phyloP scores from a whole-genome alignment of 2,113 vertebrate genomes.

The Apteryx owenii region DNA sequence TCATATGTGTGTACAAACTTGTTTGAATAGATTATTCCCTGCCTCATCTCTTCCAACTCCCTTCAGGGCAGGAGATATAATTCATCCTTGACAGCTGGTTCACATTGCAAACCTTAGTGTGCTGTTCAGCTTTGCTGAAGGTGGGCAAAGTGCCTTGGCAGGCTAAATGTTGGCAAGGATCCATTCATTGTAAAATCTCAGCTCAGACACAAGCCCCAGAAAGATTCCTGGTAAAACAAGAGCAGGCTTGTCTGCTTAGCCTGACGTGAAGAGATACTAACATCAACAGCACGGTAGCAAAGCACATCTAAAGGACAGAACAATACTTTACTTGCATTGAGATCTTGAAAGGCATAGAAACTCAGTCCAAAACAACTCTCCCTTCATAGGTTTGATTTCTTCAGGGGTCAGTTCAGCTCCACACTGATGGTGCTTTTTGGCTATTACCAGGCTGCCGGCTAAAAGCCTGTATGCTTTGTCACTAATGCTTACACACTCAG shows the following conservation, averaged over 20 bases:
- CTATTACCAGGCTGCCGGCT: background rate
- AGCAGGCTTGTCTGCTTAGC: background rate
- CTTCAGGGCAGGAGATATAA: conserved; percentile 33
- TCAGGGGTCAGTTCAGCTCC: background rate
- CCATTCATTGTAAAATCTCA: background rate
- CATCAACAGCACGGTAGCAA: background rate
- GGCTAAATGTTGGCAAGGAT: background rate
- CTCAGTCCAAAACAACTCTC: background rate
- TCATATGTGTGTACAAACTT: conserved; percentile 52
- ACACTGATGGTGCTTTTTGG: background rate
- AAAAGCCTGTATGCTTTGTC: background rate
- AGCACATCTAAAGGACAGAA: conserved; percentile 6
- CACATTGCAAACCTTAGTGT: background rate
- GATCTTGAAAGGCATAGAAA: background rate
- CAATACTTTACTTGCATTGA: background rate
- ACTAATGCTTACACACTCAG: background rate
- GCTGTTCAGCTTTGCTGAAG: conserved; percentile 22
- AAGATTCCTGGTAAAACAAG: conserved; percentile 23
- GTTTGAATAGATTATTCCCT: conserved; percentile 35
- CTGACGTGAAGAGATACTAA: background rate
- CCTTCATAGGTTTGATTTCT: background rate
- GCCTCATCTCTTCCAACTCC: background rate
- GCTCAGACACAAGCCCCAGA: conserved; percentile 15
- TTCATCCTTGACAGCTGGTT: conserved; percentile 21
- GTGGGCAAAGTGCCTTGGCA: conserved; percentile 13